A percentile compares a stretch with the other conserved stretches of the same genome.
Conservation (phyloP, 2,113 vertebrate species). For the Platysteira castanea region DNA sequence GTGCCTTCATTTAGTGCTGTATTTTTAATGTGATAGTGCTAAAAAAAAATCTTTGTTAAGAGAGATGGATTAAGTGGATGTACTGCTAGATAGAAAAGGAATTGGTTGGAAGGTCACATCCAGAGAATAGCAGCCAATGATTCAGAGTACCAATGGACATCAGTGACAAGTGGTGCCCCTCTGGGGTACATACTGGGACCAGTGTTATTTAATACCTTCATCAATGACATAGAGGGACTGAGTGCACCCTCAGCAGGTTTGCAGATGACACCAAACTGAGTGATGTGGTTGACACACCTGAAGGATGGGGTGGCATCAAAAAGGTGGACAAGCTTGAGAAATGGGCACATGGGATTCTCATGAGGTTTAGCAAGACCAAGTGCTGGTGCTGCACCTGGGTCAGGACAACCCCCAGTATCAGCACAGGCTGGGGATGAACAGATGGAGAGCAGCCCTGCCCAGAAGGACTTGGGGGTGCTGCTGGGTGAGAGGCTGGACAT, state of each 20-base stretch:
- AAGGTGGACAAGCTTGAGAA: background rate
- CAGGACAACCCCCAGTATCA: rapidly evolving
- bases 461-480: background rate
- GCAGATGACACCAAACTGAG: background rate
- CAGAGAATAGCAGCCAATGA: background rate
- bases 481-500: background rate
- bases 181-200: rapidly evolving
- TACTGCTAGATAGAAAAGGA: background rate
- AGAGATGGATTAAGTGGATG: background rate
- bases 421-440: background rate
- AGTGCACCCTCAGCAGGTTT: background rate
- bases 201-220: background rate
- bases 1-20: background rate
- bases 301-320: background rate
- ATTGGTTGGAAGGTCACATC: background rate
- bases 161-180: too few species aligned
- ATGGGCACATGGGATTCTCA: rapidly evolving
- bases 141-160: background rate
- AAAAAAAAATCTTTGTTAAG: background rate
- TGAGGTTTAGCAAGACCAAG: rapidly evolving
- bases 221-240: background rate
- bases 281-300: too few species aligned
- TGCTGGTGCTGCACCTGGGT: background rate
- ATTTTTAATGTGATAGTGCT: background rate
- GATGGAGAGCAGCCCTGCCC: background rate